Evolutionary conservation across 2,113 vertebrate genomes (phyloP).

Genomic region (Lates calcarifer): DNA sequence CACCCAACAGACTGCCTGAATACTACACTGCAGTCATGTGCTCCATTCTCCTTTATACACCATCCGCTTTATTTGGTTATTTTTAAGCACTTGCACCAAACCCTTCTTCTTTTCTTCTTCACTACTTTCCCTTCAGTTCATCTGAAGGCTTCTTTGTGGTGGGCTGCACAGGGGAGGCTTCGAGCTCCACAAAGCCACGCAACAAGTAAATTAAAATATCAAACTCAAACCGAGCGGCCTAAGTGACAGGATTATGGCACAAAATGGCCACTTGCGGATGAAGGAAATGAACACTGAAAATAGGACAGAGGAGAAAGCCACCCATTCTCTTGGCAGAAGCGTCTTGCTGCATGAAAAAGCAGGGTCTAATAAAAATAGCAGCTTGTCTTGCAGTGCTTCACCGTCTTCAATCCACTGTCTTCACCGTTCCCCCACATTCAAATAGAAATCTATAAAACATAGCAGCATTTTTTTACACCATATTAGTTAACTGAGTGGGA

Average conservation of each 20-base stretch:
- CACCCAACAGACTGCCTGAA: conserved; percentile 16
- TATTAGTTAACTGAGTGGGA: conserved; percentile 51
- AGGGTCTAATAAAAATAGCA: conserved; percentile 35
- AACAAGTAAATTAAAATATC: conserved; percentile 76
- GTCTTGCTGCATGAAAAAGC: conserved; percentile 22
- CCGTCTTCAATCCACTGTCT: conserved; percentile 23
- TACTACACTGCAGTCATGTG: conserved; percentile 39
- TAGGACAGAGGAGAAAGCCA: conserved; percentile 36
- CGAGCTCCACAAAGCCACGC: conserved; percentile 57
- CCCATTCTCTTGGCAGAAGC: conserved; percentile 36
- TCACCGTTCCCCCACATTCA: not conserved
- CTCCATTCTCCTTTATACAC: conserved; percentile 12
- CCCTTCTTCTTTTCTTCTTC: not conserved
- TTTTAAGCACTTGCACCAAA: conserved; percentile 21
- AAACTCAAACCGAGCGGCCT: conserved; percentile 65
- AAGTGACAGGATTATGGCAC: conserved; percentile 75
- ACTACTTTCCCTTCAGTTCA: not conserved
- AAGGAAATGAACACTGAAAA: conserved; percentile 57
- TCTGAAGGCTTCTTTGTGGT: conserved; percentile 46
- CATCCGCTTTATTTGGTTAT: conserved; percentile 36
- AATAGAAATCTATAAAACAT: conserved; percentile 37
- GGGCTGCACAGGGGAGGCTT: conserved; percentile 26
- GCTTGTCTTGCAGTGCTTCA: not conserved
- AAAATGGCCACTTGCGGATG: conserved; percentile 64
- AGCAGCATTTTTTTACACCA: conserved; percentile 11